Evolutionary conservation across 2,888 invertebrate species (phyloP), one percentile per base, ranked within the genome.

Genomic region (Rambutsinella grinnellia): DNA sequence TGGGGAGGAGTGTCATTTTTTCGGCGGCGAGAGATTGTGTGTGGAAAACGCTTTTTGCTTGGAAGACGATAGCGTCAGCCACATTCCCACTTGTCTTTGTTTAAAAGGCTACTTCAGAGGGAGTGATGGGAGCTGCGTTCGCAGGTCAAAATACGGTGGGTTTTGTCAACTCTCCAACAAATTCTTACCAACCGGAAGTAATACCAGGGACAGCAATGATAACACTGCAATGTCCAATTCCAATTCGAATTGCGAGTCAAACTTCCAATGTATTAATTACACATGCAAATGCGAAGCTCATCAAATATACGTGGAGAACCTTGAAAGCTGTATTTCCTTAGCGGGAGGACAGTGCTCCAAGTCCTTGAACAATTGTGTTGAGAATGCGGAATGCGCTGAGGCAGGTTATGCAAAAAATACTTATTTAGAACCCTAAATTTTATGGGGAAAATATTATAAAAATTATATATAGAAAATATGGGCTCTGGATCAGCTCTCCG

Each of bases 1-100:
- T 6, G 67, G 68, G n/a, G 76, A 78, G 26, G 65, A 67, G 47
- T 80, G 80, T 47, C 63, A 67, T 17, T 51, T 21, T 19, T 75
- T 75, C 54, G 76, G 71, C 13, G 66, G 67, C 3, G 80, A 80
- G 28, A 60, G 76, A 8, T 60, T 76, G 1, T 80, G 80, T 47
- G 78, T 78, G 1, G 76, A 78, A 46, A 78, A 80, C 54, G 70
- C 78, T 0, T 76, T 78, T 58, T 80, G 80, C 26, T 19, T 78
- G 21, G 72, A 80, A 49, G 80, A 80, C 27, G 46, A 53, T 2
- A 60, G 58, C 27, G 28, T 78, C 10, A 76, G 76, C 51, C 65
- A 58, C 0, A 36, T 76, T 6, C 80, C 80, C 17, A 44, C 76
- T 28, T 80, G 80, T 47, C 54, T 78, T 10, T 80, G 80, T 28